These are phyloP conservation scores for Metopia argyrocephala DNA, from an alignment of 2,888 invertebrate species.

Conservation along the genomic window DNA sequence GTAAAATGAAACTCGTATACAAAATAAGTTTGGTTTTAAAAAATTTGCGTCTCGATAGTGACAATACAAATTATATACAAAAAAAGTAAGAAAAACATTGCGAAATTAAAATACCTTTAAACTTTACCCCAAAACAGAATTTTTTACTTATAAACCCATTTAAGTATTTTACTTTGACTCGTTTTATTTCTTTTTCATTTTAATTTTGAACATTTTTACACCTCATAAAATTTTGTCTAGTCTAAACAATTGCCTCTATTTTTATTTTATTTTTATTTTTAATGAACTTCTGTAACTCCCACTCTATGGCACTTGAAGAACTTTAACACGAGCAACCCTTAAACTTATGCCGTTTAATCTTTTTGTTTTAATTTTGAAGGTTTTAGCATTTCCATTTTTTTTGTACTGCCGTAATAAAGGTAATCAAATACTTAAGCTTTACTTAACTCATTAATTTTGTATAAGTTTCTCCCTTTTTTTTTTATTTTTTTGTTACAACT, in stretches of 20 bases:
- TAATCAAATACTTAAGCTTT: slow-evolving; percentile 61
- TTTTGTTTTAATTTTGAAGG: slow-evolving; percentile 22
- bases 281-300: neutral
- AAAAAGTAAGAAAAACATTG: too few species aligned
- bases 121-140: too few species aligned
- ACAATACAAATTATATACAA: too few species aligned
- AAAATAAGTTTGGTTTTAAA: too few species aligned
- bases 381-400: slow-evolving; percentile 27
- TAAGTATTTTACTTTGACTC: too few species aligned
- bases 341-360: slow-evolving; percentile 3
- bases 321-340: slow-evolving; percentile 28
- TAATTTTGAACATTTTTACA: slow-evolving; percentile 19
- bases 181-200: neutral
- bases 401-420: slow-evolving; percentile 27
- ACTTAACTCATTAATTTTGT: slow-evolving; percentile 56
- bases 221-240: slow-evolving; percentile 47
- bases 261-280: too few species aligned
- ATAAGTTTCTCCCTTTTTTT: slow-evolving; percentile 18
- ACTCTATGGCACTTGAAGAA: neutral
- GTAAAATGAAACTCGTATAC: too few species aligned
- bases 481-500: neutral
- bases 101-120: too few species aligned
- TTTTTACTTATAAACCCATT: too few species aligned
- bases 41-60: too few species aligned
- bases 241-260: slow-evolving; percentile 2